These are phyloP conservation scores for Sula dactylatra DNA, from an alignment of 2,113 vertebrate species.

Conservation along the genomic window DNA sequence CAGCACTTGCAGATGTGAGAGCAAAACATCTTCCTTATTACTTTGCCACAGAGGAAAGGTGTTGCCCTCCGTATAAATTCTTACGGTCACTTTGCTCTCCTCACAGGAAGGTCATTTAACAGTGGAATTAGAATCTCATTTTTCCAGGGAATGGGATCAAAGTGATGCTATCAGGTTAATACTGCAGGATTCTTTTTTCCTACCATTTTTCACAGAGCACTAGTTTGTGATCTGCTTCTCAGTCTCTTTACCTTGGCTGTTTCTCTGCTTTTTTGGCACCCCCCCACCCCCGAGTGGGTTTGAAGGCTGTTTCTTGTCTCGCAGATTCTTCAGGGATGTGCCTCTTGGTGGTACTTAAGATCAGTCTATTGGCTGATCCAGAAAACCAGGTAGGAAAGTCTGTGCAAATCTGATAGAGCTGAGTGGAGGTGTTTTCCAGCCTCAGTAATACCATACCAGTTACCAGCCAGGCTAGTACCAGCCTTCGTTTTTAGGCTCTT, in stretches of 20 bases:
- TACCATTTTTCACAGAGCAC: background rate
- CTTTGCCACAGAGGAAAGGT: background rate
- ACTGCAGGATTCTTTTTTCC: background rate
- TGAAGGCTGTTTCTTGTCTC: background rate
- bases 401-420: background rate
- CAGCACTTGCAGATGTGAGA: background rate
- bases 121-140: background rate
- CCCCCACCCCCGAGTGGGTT: rapidly evolving
- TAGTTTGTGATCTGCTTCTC: background rate
- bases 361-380: background rate
- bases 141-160: background rate
- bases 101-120: background rate
- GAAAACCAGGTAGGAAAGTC: background rate
- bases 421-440: background rate
- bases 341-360: background rate
- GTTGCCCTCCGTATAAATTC: background rate
- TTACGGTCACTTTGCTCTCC: background rate
- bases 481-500: background rate
- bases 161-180: background rate
- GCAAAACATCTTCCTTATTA: background rate
- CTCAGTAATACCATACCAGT: background rate
- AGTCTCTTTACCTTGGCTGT: background rate
- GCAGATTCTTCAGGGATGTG: background rate
- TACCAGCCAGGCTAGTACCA: background rate
- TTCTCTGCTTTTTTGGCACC: background rate